A percentile compares a stretch with the other conserved stretches of the same genome.
Evolutionary conservation across 2,113 vertebrate genomes (phyloP).

Genomic region (Archocentrus centrarchus): DNA sequence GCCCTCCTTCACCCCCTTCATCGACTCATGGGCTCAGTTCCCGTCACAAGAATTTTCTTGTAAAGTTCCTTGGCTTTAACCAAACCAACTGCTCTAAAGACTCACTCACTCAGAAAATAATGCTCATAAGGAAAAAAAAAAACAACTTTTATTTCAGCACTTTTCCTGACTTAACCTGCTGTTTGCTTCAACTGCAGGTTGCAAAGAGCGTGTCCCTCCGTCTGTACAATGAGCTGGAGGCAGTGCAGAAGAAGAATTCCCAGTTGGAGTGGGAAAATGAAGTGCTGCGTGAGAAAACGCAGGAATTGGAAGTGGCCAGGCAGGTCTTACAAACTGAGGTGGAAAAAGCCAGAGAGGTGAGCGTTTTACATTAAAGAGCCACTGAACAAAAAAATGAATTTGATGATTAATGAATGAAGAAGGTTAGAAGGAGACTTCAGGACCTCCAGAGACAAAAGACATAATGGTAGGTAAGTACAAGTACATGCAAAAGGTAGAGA

Average conservation of each 20-base stretch:
- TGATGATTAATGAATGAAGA: not conserved
- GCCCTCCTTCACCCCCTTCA: constrained; percentile 2
- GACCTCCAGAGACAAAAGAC: no score
- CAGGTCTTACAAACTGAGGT: constrained; percentile 94
- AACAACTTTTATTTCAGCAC: fast-evolving
- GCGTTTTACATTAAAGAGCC: not conserved
- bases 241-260: constrained; percentile 88
- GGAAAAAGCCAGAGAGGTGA: constrained; percentile 90
- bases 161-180: constrained; percentile 1
- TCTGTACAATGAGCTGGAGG: constrained; percentile 92
- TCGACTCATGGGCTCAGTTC: constrained; percentile 48
- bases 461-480: no score
- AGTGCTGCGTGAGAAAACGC: constrained; percentile 88
- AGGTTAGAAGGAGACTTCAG: fast-evolving
- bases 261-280: constrained; percentile 93
- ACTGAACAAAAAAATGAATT: not conserved
- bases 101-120: not conserved
- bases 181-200: constrained; percentile 81
- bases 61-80: constrained; percentile 27
- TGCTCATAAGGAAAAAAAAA: not conserved
- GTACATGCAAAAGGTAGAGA: no score
- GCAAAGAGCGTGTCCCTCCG: constrained; percentile 94
- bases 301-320: constrained; percentile 91
- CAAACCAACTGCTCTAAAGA: constrained; percentile 23
- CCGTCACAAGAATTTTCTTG: constrained; percentile 48